Base-by-base conservation (phyloP, 2,888 invertebrate species). In the Isotomurus palustris region DNA sequence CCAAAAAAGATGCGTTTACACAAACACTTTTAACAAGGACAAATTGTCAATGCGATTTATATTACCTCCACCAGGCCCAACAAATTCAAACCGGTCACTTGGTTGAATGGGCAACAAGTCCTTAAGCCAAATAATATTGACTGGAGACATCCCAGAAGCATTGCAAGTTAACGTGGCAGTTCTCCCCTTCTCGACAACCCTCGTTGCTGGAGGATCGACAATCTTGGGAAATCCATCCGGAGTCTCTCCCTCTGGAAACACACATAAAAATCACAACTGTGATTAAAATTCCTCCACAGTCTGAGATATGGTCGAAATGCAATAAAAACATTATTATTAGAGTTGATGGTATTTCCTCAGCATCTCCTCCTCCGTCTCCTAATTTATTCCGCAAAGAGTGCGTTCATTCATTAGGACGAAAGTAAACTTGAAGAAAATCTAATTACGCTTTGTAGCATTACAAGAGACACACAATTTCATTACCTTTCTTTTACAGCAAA, bases 141-240 rank as follows among this genome's bases (percentile, higher is more conserved):
- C 58, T 29, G 85, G 78, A 3, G 92, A 93, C 73, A 81, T 86
- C 53, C 95, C 96, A 41, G 82, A 83, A 35, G 93, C 95, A 63
- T 87, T 83, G 78, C 97, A 99, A 41, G 86, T 85, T 72, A 99
- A 83, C 24, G 90, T 83, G 14, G 94, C 88, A 43, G 86, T 90
- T 77, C 92, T 90, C 19, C 93, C 94, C 68, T 91, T 92, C 78
- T 99, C 97, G 51, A 96, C 95, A 53, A 94, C 95, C 79, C 93
- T 91, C 57, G 92, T 87, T 62, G 84, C 84, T 0, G 96, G 94
- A 60, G 90, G 87, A 72, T 88, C 86, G 35, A 86, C 85, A 74
- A 92, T 88, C 74, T 83, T 82, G 45, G 97, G 97, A 78, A 96
- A 99, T 29, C 96, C 97, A 45, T 82, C 80, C 1, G 97, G 96